These are phyloP conservation scores for Lithophane leautieri DNA, from an alignment of 2,888 invertebrate genomes.

Conservation along the genomic window DNA sequence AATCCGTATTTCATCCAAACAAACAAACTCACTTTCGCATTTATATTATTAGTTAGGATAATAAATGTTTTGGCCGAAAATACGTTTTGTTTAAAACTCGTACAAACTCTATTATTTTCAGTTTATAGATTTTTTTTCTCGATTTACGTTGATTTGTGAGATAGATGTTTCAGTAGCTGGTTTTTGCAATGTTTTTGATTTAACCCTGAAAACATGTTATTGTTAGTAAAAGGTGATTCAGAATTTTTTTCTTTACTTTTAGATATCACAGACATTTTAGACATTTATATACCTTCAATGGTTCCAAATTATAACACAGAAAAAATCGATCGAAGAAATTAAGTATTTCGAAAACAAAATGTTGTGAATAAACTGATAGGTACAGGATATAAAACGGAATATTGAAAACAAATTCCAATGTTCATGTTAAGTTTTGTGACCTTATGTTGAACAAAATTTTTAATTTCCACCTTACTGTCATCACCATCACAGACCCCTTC, in stretches of 20 bases:
- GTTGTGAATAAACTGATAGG: background rate
- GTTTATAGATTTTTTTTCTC: background rate
- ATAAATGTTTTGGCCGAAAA: background rate
- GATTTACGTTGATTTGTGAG: slow-evolving; percentile 21
- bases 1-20: no score
- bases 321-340: background rate
- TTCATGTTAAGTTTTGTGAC: background rate
- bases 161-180: background rate
- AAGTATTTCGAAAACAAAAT: background rate
- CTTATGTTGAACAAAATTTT: background rate
- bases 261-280: no score
- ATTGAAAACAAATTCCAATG: background rate
- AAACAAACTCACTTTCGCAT: no score
- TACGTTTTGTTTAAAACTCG: background rate
- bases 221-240: slow-evolving; percentile 3
- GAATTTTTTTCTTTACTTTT: background rate
- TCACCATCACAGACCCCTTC: background rate
- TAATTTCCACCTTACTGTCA: background rate
- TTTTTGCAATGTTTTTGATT: background rate
- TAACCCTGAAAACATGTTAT: slow-evolving; percentile 6
- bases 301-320: background rate
- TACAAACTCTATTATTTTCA: background rate
- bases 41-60: no score
- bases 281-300: background rate
- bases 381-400: background rate